Base-by-base conservation (phyloP, 2,888 invertebrate species). In the Leucoptera coffeella region DNA sequence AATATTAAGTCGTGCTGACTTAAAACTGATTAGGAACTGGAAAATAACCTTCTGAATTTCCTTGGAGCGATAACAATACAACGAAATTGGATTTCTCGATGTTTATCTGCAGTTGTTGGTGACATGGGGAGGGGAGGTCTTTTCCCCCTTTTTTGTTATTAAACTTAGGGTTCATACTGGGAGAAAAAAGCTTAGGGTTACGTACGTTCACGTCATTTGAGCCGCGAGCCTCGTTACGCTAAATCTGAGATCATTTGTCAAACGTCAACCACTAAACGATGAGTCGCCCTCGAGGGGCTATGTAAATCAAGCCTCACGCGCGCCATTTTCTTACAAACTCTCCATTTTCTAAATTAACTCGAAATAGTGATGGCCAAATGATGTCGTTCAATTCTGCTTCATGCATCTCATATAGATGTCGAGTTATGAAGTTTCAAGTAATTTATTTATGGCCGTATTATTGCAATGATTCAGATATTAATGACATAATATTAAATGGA, bases 81-180 rank as follows among this genome's bases (percentile, higher is more conserved):
- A 55, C 65, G 58, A 64, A 67, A 69, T 69, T 69, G 67, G 65
- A 65, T 69, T 69, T 52, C 42, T 47, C 58, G 67, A 69, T 69
- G 59, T 56, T 31, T 60, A 69, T 69, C 67, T 60, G 41, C 42
- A 43, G 39, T 45, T 58, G 57, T 44, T 44, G 43, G 51, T 58
- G 59, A 59, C 58, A 56, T n/a, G n/a, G n/a, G n/a, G n/a, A n/a
- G n/a, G n/a, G n/a, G n/a, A n/a, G n/a, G n/a, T n/a, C n/a, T n/a
- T n/a, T n/a, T n/a, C n/a, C n/a, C n/a, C n/a, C 17, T 25, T 19
- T 26, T 20, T 17, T 20, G 12, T 28, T 28, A 23, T 23, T 19
- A 24, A 10, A 28, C 14, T 19, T 24, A 12, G 7, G 23, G 13
- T 20, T 28, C 19, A 28, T 28, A 23, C 14, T 22, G 22, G 22